These are phyloP conservation scores for Himalopsyche japonica DNA, from an alignment of 2,888 invertebrate species.

Conservation along the genomic window DNA sequence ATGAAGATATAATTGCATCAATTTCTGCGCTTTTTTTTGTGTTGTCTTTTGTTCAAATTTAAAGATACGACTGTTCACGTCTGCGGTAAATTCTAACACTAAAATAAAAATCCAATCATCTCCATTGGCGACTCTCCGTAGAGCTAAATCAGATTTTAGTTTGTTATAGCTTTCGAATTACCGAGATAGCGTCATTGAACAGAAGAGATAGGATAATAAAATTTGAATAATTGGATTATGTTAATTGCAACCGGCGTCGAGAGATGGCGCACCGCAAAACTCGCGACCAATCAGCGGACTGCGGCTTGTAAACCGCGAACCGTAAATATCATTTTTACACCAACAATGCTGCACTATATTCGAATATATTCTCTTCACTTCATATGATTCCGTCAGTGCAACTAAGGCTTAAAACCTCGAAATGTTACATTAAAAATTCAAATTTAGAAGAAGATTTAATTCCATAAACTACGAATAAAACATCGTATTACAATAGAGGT, in stretches of 20 bases:
- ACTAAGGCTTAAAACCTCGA: background rate
- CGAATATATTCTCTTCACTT: background rate
- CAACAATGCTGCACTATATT: background rate
- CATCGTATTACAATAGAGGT: too few species aligned
- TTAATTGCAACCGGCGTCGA: background rate
- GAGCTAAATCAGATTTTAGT: background rate
- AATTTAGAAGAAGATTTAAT: background rate
- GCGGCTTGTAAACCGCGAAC: background rate
- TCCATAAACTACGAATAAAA: background rate
- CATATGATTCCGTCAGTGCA: too few species aligned
- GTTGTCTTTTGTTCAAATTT: too few species aligned
- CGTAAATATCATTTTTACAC: background rate
- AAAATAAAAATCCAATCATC: background rate
- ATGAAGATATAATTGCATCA: too few species aligned
- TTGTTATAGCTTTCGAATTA: background rate
- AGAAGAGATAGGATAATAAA: background rate
- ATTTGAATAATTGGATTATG: background rate
- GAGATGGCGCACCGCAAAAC: background rate
- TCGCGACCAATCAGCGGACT: background rate
- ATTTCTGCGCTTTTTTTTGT: too few species aligned
- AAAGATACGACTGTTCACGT: too few species aligned
- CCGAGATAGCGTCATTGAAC: background rate
- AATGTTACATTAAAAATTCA: background rate
- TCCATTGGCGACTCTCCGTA: background rate
- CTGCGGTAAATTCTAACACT: too few species aligned